A percentile compares a stretch with the other conserved stretches of the same genome.
phyloP scores from a whole-genome alignment of 2,888 invertebrate genomes.

The Cremastobaeus sp. region DNA sequence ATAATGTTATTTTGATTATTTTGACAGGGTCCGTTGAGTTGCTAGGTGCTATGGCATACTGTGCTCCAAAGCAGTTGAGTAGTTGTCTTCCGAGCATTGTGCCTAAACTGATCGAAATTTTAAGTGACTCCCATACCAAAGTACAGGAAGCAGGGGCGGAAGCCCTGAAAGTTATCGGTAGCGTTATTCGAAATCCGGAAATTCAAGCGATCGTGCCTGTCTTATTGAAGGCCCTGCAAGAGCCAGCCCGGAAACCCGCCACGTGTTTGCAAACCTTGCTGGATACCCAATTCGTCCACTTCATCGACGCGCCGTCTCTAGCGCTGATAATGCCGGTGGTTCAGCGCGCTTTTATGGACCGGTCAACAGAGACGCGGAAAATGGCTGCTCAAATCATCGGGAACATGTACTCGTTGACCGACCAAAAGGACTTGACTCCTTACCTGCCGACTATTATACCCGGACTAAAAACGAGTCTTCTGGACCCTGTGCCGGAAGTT shows the following conservation, averaged over 20 bases:
- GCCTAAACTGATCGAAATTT: constrained; percentile 96
- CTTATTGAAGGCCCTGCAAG: constrained; percentile 93
- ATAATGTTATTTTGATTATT: constrained; percentile 10
- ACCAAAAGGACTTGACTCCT: constrained; percentile 98
- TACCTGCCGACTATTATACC: constrained; percentile 98
- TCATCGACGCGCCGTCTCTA: constrained; percentile 98
- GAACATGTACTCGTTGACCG: constrained; percentile 99
- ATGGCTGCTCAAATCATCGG: constrained; percentile 99
- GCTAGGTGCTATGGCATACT: constrained; percentile 98
- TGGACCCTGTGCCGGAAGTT: constrained; percentile 98
- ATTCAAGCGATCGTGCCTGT: constrained; percentile 95
- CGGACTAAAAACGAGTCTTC: constrained; percentile 94
- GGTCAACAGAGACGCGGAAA: constrained; percentile 98
- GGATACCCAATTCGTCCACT: constrained; percentile 99
- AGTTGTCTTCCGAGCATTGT: constrained; percentile 99
- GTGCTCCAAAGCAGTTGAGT: constrained; percentile 98
- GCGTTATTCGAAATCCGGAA: constrained; percentile 98
- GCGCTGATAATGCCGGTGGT: constrained; percentile 99
- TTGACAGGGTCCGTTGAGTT: constrained; percentile 92
- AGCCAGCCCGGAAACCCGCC: constrained; percentile 97
- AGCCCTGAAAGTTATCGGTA: constrained; percentile 96
- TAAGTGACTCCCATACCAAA: constrained; percentile 98
- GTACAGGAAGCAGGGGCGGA: constrained; percentile 98
- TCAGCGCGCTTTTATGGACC: constrained; percentile 97
- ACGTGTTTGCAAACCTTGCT: constrained; percentile 93